Evolutionary conservation across 2,888 invertebrate species (phyloP), one percentile per base, ranked within the genome.

Genomic region (Drosophila kanekoi): DNA sequence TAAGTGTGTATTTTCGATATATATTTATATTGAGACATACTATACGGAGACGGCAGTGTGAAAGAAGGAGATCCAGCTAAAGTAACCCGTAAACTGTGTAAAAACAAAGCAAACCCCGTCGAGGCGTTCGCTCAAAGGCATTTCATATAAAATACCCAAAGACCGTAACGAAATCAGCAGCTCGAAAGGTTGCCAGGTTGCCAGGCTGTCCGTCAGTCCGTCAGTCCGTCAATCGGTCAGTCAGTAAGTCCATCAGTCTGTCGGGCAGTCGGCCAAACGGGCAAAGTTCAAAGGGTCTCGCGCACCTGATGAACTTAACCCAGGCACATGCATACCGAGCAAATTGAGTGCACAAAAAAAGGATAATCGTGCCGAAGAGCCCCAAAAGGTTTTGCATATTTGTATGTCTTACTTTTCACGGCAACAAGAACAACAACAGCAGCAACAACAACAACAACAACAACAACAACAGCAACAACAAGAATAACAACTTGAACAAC

Each of bases 361-460:
- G 79, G 84, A 79, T 79, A 79, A 84, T 84, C 84, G 79, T 74
- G 81, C 59, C 82, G 70, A 83, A 70, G 69, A 77, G 60, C 63
- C 62, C 70, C 78, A 61, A 66, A 71, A 60, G 67, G 71, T 52
- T 67, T 84, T 68, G 62, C 64, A 54, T 66, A 44, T 43, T 49
- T 63, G 64, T 49, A 13, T 56, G 23, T 49, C 28, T 28, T 28
- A 28, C 28, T 28, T 28, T 28, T 2, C 28, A 8, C 28, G 8
- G 28, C 8, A 28, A 28, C 23, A 23, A 13, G 10, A 8, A 4
- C 33, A 13, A 13, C 4, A 60, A n/a, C 28, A 68, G 4, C 51
- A 58, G 18, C 28, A 59, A 13, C 3, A 60, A 44, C 43, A 49
- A 14, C 20, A 43, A n/a, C 16, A 62, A 3, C 28, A 37, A 37